A percentile compares a stretch with the other conserved stretches of the same genome.
Evolutionary conservation across 2,797 vertebrate species (phyloP).

Genomic region (Cryptoprocta ferox): DNA sequence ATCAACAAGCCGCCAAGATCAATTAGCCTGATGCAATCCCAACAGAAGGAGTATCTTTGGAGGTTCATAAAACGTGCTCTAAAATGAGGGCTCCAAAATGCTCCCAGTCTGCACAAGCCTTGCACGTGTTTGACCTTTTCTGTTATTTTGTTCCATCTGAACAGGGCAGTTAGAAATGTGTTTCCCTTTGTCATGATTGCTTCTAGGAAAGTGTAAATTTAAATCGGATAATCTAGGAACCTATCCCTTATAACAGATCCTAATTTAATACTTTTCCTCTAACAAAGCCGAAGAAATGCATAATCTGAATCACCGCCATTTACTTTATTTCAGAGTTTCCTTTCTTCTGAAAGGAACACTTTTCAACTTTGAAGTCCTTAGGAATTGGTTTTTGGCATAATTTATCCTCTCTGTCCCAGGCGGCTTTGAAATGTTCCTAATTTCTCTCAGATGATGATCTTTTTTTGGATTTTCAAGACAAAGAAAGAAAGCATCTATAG

Average conservation of each 20-base stretch:
- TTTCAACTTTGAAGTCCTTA: slow-evolving; percentile 73
- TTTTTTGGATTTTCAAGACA: slow-evolving; percentile 70
- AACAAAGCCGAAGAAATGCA: slow-evolving; percentile 6
- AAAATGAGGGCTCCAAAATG: background rate
- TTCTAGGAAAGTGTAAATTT: slow-evolving; percentile 22
- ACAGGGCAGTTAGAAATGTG: background rate
- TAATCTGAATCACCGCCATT: background rate
- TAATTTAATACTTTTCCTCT: slow-evolving; percentile 15
- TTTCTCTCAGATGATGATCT: slow-evolving; percentile 67
- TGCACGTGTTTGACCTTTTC: background rate
- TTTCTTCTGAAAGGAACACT: slow-evolving; percentile 58
- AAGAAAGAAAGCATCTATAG: slow-evolving; percentile 61
- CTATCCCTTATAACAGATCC: background rate
- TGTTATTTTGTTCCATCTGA: slow-evolving; percentile 17
- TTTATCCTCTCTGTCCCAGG: slow-evolving; percentile 58
- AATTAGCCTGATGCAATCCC: background rate
- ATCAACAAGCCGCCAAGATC: background rate
- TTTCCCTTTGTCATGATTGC: background rate
- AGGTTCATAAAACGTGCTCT: background rate
- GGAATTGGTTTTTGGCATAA: slow-evolving; percentile 70
- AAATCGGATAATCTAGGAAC: background rate
- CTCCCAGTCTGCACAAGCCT: background rate
- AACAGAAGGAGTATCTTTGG: background rate
- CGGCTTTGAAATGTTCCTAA: slow-evolving; percentile 56
- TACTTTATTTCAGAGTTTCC: slow-evolving; percentile 59